phyloP scores from a whole-genome alignment of 2,113 vertebrate genomes.

The Apus apus region DNA sequence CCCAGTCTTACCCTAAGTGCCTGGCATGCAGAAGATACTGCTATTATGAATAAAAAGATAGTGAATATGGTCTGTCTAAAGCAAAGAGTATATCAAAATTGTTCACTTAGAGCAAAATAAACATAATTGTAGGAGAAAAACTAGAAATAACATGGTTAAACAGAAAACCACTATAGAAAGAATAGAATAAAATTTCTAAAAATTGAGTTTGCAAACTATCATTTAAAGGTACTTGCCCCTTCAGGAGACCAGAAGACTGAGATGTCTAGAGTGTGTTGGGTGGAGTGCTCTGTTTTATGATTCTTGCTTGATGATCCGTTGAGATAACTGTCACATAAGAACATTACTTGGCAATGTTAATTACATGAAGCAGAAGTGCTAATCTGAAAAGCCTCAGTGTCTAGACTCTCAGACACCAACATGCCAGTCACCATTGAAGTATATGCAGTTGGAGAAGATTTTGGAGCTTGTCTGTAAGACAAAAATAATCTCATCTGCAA shows the following conservation, averaged over 20 bases:
- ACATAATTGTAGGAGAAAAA: background rate
- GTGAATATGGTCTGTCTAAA: background rate
- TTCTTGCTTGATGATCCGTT: background rate
- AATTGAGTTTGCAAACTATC: fast-evolving
- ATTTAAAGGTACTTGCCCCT: background rate
- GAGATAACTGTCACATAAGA: background rate
- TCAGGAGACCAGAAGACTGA: background rate
- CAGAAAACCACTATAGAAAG: background rate
- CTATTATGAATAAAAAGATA: background rate
- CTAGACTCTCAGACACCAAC: background rate
- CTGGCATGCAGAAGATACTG: background rate
- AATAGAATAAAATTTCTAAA: background rate
- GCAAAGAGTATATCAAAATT: background rate
- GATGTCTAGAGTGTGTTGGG: background rate
- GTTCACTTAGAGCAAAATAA: background rate
- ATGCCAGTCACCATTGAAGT: background rate
- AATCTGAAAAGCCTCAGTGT: background rate
- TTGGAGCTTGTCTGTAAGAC: background rate
- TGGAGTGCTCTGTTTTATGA: background rate
- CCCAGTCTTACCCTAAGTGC: background rate
- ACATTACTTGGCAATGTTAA: background rate
- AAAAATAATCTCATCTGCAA: background rate
- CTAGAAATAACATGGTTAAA: background rate
- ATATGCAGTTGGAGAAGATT: background rate
- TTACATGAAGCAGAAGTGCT: background rate